Evolutionary conservation across 2,888 invertebrate genomes (phyloP).

Genomic region (Xylocampa areola): DNA sequence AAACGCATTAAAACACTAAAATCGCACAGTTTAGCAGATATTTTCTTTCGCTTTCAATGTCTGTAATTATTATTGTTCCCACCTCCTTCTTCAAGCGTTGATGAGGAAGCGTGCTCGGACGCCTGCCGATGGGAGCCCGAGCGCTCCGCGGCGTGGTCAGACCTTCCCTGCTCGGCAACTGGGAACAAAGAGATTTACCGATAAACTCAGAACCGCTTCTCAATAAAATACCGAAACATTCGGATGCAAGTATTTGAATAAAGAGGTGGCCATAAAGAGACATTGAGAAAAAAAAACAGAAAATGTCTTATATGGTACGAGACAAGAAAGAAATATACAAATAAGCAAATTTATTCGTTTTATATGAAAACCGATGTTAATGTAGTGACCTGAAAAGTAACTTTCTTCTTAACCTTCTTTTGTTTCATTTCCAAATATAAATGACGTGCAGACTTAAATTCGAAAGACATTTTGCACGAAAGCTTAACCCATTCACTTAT

Average conservation of each 20-base stretch:
- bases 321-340: too few relatives aligned
- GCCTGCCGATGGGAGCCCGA: slow-evolving; percentile 81
- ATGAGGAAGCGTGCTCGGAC: slow-evolving; percentile 84
- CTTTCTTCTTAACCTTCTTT: slow-evolving; percentile 80
- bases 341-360: too few relatives aligned
- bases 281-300: too few relatives aligned
- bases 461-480: slow-evolving; percentile 77
- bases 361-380: too few relatives aligned
- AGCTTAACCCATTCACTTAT: slow-evolving; percentile 57
- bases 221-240: too few relatives aligned
- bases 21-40: too few relatives aligned
- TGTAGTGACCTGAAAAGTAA: slow-evolving; percentile 77
- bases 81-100: slow-evolving; percentile 86
- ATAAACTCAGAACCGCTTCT: not conserved
- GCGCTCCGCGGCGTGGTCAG: slow-evolving; percentile 86
- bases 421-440: slow-evolving; percentile 81
- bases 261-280: too few relatives aligned
- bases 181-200: slow-evolving; percentile 47
- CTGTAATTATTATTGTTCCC: too few relatives aligned
- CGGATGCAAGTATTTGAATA: too few relatives aligned
- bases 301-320: too few relatives aligned
- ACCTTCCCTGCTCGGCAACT: slow-evolving; percentile 85
- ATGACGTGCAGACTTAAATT: slow-evolving; percentile 75
- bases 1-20: too few relatives aligned
- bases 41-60: too few relatives aligned